A percentile compares a stretch with the other conserved stretches of the same genome.
These are phyloP conservation scores for Athalia circularis DNA, from an alignment of 2,888 invertebrate genomes.

Conservation along the genomic window DNA sequence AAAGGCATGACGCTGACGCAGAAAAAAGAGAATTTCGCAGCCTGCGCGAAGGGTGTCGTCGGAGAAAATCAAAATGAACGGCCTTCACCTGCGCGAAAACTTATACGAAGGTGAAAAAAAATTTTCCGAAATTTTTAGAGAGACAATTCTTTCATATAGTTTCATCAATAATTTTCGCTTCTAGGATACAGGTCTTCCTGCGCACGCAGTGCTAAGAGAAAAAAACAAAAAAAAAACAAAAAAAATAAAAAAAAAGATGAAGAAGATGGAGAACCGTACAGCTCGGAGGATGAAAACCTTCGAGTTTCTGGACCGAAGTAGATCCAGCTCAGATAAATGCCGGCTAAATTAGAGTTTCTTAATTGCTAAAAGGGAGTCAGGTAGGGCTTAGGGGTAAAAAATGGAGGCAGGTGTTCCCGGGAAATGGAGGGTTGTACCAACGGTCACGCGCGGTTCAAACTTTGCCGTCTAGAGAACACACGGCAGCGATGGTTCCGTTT, in stretches of 20 bases:
- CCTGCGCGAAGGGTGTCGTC: too few species aligned
- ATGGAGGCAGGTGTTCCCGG: background rate
- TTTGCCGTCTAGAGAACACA: background rate
- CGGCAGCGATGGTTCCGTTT: background rate
- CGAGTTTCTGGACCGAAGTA: conserved; percentile 31
- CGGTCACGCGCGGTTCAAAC: background rate
- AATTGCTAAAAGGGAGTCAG: conserved; percentile 33
- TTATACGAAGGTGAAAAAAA: too few species aligned
- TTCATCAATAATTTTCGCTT: too few species aligned
- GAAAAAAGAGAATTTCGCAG: too few species aligned
- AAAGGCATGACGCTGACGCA: too few species aligned
- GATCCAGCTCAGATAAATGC: conserved; percentile 39
- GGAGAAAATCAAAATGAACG: too few species aligned
- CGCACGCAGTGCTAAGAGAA: too few species aligned
- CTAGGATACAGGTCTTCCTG: too few species aligned
- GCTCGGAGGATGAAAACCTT: background rate
- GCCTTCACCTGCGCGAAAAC: too few species aligned
- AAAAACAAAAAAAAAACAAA: too few species aligned
- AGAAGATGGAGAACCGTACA: background rate
- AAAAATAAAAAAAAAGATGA: background rate
- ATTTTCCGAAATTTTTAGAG: too few species aligned
- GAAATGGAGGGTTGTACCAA: background rate
- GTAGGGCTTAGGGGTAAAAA: conserved; percentile 6
- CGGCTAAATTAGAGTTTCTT: conserved; percentile 42
- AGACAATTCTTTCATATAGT: too few species aligned